These are phyloP conservation scores for Knipowitschia caucasica DNA, from an alignment of 2,797 vertebrate genomes.

Conservation along the genomic window DNA sequence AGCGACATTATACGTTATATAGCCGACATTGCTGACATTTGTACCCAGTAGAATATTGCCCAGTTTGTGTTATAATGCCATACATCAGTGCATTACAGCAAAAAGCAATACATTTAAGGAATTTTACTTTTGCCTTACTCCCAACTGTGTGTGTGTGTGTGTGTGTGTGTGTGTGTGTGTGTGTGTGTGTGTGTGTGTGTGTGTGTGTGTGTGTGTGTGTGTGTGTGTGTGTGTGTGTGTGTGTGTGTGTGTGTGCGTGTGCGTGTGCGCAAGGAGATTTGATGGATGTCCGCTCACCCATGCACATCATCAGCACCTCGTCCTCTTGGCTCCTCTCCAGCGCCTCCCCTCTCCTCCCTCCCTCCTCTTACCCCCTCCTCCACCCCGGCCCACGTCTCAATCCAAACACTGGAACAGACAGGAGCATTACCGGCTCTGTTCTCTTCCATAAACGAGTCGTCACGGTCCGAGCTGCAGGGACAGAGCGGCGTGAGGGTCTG, in stretches of 20 bases:
- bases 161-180: too few relatives aligned
- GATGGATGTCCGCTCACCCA: slow-evolving; percentile 5
- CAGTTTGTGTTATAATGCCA: too few relatives aligned
- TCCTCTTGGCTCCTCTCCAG: slow-evolving; percentile 31
- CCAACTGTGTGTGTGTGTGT: too few relatives aligned
- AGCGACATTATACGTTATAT: too few relatives aligned
- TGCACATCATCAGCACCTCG: slow-evolving; percentile 25
- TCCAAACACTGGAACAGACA: slow-evolving; percentile 30
- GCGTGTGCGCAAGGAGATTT: slow-evolving; percentile 1
- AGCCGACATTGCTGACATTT: too few relatives aligned
- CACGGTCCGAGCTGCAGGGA: background rate
- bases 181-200: background rate
- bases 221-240: background rate
- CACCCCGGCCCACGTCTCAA: slow-evolving; percentile 37
- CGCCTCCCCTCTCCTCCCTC: too few relatives aligned
- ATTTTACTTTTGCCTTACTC: too few relatives aligned
- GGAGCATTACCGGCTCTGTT: slow-evolving; percentile 34
- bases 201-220: background rate
- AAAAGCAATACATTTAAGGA: too few relatives aligned
- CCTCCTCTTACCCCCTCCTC: slow-evolving; percentile 20
- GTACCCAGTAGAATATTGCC: too few relatives aligned
- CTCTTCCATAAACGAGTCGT: slow-evolving; percentile 21
- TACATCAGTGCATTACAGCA: too few relatives aligned
- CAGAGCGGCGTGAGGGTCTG: background rate
- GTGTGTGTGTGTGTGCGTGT: background rate